Evolutionary conservation across 1,140 invertebrate species (phyloP).

Genomic region (Leptoteleia sp.): DNA sequence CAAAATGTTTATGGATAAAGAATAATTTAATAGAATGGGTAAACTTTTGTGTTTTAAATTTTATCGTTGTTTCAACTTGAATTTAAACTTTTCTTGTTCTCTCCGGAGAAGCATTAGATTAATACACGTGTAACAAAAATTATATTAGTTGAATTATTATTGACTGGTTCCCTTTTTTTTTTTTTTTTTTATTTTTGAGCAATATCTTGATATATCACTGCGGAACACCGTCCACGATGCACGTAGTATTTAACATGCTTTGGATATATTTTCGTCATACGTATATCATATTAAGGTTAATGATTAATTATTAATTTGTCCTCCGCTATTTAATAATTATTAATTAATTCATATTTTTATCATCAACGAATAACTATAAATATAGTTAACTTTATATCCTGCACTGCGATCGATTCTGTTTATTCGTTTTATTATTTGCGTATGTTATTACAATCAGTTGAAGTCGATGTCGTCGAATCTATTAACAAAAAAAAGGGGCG

Average conservation of each 20-base stretch:
- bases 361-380: conserved; percentile 78
- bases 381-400: conserved; percentile 79
- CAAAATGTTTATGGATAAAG: no score
- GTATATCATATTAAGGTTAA: conserved; percentile 52
- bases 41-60: no score
- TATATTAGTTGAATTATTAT: no score
- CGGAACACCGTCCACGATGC: conserved; percentile 33
- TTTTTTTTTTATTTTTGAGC: conserved; percentile 28
- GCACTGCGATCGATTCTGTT: conserved; percentile 47
- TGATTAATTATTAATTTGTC: conserved; percentile 47
- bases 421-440: conserved; percentile 43
- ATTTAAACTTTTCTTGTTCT: no score
- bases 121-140: no score
- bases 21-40: no score
- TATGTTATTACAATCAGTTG: conserved; percentile 39
- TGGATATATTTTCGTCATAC: conserved; percentile 49
- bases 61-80: no score
- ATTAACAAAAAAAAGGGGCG: conserved; percentile 23
- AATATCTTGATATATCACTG: conserved; percentile 32
- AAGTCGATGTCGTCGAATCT: conserved; percentile 55
- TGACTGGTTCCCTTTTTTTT: no score
- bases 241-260: conserved; percentile 45
- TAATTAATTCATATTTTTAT: conserved; percentile 73
- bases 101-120: no score
- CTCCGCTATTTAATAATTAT: conserved; percentile 52